phyloP scores from a whole-genome alignment of 2,888 invertebrate species.

The Urechis unicinctus region DNA sequence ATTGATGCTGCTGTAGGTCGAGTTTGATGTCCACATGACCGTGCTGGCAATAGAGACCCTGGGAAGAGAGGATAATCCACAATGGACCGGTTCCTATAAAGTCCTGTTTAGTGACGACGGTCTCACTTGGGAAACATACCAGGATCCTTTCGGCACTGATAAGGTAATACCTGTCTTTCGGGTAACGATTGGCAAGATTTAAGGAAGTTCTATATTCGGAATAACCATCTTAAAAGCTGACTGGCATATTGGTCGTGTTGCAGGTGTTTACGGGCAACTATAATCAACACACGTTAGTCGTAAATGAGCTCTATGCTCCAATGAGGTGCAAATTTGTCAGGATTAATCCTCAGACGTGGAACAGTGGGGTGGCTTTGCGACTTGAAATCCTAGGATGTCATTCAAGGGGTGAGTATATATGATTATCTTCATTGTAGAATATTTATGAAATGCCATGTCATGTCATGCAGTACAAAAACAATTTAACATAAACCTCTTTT shows the following conservation, averaged over 20 bases:
- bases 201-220: too few relatives aligned
- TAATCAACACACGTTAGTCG: constrained; percentile 23
- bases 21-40: constrained; percentile 6
- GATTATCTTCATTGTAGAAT: too few relatives aligned
- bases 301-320: constrained; percentile 27
- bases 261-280: constrained; percentile 22
- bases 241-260: too few relatives aligned
- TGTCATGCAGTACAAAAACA: too few relatives aligned
- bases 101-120: neutral
- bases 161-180: constrained; percentile 19
- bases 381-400: constrained; percentile 33
- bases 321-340: constrained; percentile 23
- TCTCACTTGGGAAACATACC: constrained; percentile 2
- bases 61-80: constrained; percentile 6
- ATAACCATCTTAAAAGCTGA: too few relatives aligned
- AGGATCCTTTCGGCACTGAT: constrained; percentile 5
- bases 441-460: neutral
- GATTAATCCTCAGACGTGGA: constrained; percentile 20
- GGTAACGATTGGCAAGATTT: too few relatives aligned
- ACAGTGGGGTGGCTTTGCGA: constrained; percentile 21
- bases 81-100: constrained; percentile 3
- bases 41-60: neutral
- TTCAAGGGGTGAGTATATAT: neutral
- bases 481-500: too few relatives aligned
- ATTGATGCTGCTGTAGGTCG: neutral